Base-by-base conservation (phyloP, 2,797 vertebrate species). In the Oreonectes daqikongensis region DNA sequence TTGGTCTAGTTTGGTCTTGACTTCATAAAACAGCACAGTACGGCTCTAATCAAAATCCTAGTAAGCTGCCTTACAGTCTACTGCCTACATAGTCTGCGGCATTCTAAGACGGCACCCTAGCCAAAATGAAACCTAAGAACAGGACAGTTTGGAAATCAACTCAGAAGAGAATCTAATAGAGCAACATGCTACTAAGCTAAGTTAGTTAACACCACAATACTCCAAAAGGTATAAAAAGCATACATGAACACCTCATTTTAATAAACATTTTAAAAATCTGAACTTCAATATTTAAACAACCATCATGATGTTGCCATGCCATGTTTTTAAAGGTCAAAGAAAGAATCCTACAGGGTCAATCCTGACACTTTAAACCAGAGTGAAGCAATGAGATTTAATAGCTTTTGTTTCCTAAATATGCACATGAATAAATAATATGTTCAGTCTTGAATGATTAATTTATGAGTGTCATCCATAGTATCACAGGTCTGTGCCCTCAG, bases 401-500 rank as follows among this genome's bases (percentile, higher is more conserved):
- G 35, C 55, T 76, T 65, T 70, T 64, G 60, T 64, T 71, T 65
- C 77, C 66, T 71, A 50, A 72, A 75, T 80, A 52, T 69, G 64
- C 26, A 48, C 26, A 83, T 84, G 40, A 86, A 85, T 83, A 85
- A 85, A 84, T 82, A 75, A 86, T 75, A 55, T 60, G 42, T 79
- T 79, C 72, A 66, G 75, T 82, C 48, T 81, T 85, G 75, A 81
- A 84, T 84, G 53, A 81, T 76, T 83, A 20, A 83, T 84, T 83
- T 82, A 84, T 79, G 53, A 83, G 75, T 61, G 44, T 60, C 76
- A 63, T 81, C 67, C 76, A 82, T 82, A 83, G 60, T 66, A 79
- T 81, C 67, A 82, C 61, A 69, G 53, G 24, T 68, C 72, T 64
- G 20, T 79, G 57, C 77, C 75, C 71, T 74, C 15, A 20, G 65